Base-by-base conservation (phyloP, 2,113 vertebrate genomes). In the Dinomys branickii region DNA sequence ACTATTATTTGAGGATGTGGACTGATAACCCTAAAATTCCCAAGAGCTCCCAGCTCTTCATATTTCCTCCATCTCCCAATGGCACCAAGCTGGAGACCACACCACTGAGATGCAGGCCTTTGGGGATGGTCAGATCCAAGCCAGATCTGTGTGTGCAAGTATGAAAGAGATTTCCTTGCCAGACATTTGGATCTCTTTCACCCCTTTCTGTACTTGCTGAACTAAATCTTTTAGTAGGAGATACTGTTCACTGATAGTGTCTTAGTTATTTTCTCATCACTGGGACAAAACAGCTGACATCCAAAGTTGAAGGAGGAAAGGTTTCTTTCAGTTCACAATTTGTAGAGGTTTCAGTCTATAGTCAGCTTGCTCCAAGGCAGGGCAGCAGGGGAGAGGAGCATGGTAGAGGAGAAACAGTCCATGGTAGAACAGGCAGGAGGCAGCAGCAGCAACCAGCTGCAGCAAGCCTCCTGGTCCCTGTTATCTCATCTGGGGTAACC, bases 211-310 rank as follows among this genome's bases (percentile, higher is more conserved):
- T 85, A 58, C 30, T 82, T 78, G 26, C 17, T 86, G 59, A 92
- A 80, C 65, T 87, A 77, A 94, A 69, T 82, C 0, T 75, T 88
- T 92, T 52, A n/a, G 35, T 73, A 26, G 17, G 44, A 88, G 63
- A 24, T 54, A 26, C 6, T 47, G 13, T 82, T 86, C 35, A 30
- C 41, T 88, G 26, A 65, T 30, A 75, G 71, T 75, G 24, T 75
- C 41, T 75, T 75, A 69, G 67, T 69, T n/a, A 28, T 20, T 75
- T 75, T 71, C 9, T 71, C n/a, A 75, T 28, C 24, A 44, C 24
- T 44, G 71, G 10, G 41, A 44, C 11, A 75, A 75, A 75, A 75
- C 38, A 75, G 24, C 11, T 75, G 71, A 75, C 24, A 75, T 5
- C 24, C 4, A 28, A 75, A 44, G 9, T 44, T 44, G 44, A 44